Evolutionary conservation across 2,797 vertebrate species (phyloP).

Genomic region (Poecilia picta): DNA sequence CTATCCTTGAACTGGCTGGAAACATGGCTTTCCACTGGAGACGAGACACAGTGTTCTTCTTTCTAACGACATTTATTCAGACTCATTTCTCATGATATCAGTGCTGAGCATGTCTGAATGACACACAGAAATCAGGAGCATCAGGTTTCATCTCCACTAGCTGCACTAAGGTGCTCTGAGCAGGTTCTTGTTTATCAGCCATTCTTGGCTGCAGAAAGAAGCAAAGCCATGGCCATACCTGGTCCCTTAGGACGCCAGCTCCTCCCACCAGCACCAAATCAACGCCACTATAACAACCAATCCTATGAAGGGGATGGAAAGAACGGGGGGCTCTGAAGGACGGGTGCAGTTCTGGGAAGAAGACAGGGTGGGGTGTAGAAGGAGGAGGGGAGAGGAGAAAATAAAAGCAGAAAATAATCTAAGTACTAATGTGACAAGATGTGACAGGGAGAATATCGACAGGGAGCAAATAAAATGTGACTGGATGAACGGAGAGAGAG

Average conservation of each 20-base stretch:
- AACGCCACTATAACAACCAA: constrained; percentile 91
- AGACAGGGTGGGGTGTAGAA: constrained; percentile 66
- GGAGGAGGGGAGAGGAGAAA: constrained; percentile 47
- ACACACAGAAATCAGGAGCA: not conserved
- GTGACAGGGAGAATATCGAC: constrained; percentile 23
- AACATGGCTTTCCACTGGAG: not conserved
- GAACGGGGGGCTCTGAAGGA: constrained; percentile 83
- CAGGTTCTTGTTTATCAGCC: not conserved
- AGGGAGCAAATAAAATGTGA: constrained; percentile 17
- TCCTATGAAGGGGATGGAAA: constrained; percentile 91
- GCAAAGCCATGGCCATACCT: constrained; percentile 87
- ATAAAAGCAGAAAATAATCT: constrained; percentile 53
- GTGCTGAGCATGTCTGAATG: not conserved
- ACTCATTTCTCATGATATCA: not conserved
- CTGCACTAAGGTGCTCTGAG: not conserved
- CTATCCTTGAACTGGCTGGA: not conserved
- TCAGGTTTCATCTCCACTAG: constrained; percentile 1
- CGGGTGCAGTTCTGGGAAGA: constrained; percentile 83
- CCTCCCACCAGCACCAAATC: constrained; percentile 95
- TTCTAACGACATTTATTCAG: not conserved
- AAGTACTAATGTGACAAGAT: constrained; percentile 41
- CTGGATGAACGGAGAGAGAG: constrained; percentile 35
- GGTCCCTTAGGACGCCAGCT: constrained; percentile 88
- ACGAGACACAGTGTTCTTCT: not conserved
- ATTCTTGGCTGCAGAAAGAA: constrained; percentile 45